These are phyloP conservation scores for Ciconia nigra DNA, from an alignment of 2,797 vertebrate genomes.

Conservation along the genomic window DNA sequence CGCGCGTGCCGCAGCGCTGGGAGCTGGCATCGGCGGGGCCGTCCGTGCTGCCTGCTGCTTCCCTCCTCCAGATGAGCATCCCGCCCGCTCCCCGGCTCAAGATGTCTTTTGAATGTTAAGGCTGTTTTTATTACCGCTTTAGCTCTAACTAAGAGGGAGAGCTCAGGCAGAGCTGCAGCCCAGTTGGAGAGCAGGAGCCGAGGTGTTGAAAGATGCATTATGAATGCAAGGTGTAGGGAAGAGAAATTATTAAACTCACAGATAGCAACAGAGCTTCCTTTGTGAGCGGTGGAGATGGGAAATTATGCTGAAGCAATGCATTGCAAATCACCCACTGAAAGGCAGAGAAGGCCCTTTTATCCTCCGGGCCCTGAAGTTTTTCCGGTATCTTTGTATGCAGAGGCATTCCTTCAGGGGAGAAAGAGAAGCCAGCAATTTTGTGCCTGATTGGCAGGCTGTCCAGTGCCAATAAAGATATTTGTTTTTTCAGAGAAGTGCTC, in stretches of 20 bases:
- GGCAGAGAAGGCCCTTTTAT: slow-evolving; percentile 70
- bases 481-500: slow-evolving; percentile 69
- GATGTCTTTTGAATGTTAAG: background rate
- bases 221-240: slow-evolving; percentile 63
- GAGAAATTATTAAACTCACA: slow-evolving; percentile 71
- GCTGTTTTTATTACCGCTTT: background rate
- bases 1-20: fast-evolving
- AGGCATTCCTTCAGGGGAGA: slow-evolving; percentile 68
- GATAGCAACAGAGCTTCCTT: slow-evolving; percentile 71
- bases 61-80: background rate
- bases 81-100: fast-evolving
- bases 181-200: background rate
- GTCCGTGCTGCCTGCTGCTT: fast-evolving
- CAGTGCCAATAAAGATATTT: slow-evolving; percentile 73
- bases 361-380: slow-evolving; percentile 59
- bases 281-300: slow-evolving; percentile 70
- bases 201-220: slow-evolving; percentile 37
- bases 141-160: background rate
- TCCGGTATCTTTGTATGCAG: slow-evolving; percentile 72
- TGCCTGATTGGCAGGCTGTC: slow-evolving; percentile 77
- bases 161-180: background rate
- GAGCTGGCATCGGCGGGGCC: background rate
- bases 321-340: slow-evolving; percentile 70
- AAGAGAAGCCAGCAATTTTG: slow-evolving; percentile 72
- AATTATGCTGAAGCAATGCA: slow-evolving; percentile 75